phyloP scores from a whole-genome alignment of 2,113 vertebrate genomes.

The Jaculus jaculus region DNA sequence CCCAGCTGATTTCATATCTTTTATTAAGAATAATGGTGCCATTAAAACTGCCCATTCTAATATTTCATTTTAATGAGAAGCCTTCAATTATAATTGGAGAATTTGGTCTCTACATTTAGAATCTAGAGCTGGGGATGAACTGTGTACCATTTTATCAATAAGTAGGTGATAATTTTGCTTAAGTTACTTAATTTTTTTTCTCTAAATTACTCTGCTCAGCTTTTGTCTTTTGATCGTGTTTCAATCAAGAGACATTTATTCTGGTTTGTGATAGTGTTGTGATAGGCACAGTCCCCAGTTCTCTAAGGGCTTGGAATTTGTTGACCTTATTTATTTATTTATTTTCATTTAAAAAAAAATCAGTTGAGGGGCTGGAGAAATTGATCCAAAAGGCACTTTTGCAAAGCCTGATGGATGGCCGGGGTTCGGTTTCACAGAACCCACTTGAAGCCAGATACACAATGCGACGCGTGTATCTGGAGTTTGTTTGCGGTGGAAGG shows the following conservation, averaged over 20 bases:
- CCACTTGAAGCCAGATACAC: too few species aligned
- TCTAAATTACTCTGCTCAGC: conserved; percentile 29
- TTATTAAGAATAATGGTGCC: background rate
- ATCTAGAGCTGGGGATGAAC: conserved; percentile 9
- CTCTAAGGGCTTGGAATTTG: conserved; percentile 26
- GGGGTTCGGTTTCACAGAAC: too few species aligned
- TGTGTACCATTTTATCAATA: background rate
- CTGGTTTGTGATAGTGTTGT: conserved; percentile 5
- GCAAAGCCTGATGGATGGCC: background rate
- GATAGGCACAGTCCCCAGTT: background rate
- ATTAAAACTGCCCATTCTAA: conserved; percentile 6
- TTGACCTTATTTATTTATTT: background rate
- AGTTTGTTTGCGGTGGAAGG: too few species aligned
- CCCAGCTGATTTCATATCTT: background rate
- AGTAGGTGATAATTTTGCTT: conserved; percentile 41
- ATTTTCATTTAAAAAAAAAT: conserved; percentile 6
- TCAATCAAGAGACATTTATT: conserved; percentile 52
- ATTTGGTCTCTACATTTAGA: conserved; percentile 43
- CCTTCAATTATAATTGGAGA: conserved; percentile 36
- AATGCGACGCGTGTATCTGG: too few species aligned
- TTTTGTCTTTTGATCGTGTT: conserved; percentile 51
- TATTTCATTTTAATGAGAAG: conserved; percentile 23
- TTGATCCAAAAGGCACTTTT: background rate
- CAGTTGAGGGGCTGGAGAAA: too few species aligned
- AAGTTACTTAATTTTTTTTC: too few species aligned